Evolutionary conservation across 2,113 vertebrate species (phyloP).

Genomic region (Chrysemys picta): DNA sequence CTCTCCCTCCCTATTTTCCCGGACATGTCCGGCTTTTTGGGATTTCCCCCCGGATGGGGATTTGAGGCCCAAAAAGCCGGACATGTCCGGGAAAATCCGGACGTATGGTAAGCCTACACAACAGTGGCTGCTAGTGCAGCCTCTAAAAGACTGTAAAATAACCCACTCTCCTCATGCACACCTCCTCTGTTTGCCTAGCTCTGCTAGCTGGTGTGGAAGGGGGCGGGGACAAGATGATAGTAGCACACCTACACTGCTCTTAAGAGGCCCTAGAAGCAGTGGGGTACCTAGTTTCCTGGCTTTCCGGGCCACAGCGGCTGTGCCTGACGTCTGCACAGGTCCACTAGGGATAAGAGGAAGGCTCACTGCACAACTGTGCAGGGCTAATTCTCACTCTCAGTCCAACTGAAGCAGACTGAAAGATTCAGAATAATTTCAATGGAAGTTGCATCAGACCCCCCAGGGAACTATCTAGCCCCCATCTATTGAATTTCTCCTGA

Average conservation of each 20-base stretch:
- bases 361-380: not conserved
- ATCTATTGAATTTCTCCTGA: not conserved
- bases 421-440: not conserved
- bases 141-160: not conserved
- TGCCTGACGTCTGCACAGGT: fast-evolving
- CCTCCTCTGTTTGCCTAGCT: not conserved
- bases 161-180: not conserved
- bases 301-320: not conserved
- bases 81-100: too few species aligned
- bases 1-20: too few species aligned
- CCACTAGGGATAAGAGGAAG: not conserved
- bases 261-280: not conserved
- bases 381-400: not conserved
- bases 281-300: not conserved
- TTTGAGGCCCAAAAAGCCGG: too few species aligned
- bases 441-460: not conserved
- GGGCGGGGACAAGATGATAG: not conserved
- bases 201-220: not conserved
- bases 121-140: not conserved
- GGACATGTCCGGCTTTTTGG: too few species aligned
- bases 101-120: too few species aligned
- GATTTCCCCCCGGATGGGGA: too few species aligned
- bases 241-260: not conserved
- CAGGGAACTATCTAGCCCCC: not conserved
- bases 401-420: not conserved